phyloP scores from a whole-genome alignment of 2,797 vertebrate species.

The Coreius guichenoti region DNA sequence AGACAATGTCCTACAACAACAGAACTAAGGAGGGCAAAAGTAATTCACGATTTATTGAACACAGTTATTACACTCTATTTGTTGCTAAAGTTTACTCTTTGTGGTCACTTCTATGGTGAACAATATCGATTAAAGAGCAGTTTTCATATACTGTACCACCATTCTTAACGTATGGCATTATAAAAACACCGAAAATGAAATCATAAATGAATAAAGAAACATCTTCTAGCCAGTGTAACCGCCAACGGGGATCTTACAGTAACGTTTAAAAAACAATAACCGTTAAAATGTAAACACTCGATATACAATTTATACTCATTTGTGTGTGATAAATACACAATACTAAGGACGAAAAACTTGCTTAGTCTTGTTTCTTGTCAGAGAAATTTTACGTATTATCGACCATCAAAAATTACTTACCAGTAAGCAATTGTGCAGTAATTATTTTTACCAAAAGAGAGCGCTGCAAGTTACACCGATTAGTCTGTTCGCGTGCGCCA shows the following conservation, averaged over 20 bases:
- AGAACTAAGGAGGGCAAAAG: neutral
- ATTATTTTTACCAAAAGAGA: neutral
- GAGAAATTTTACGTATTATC: neutral
- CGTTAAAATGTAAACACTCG: neutral
- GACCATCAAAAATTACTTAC: neutral
- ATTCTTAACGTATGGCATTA: neutral
- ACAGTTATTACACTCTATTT: neutral
- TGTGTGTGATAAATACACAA: neutral
- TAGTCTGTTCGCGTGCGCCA: neutral
- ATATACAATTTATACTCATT: neutral
- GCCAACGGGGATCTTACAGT: too few relatives aligned
- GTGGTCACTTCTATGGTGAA: neutral
- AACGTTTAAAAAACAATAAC: neutral
- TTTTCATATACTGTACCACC: neutral
- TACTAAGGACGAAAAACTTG: neutral
- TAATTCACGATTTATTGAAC: neutral
- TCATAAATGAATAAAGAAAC: neutral
- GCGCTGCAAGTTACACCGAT: neutral
- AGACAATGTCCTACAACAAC: conserved; percentile 40
- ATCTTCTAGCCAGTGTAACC: neutral
- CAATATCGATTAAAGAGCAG: neutral
- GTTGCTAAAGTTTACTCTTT: neutral
- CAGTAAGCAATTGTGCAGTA: neutral
- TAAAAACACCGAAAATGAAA: neutral
- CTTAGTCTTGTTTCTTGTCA: neutral